Base-by-base conservation (phyloP, 2,888 invertebrate genomes). In the Slavum lentiscoides region DNA sequence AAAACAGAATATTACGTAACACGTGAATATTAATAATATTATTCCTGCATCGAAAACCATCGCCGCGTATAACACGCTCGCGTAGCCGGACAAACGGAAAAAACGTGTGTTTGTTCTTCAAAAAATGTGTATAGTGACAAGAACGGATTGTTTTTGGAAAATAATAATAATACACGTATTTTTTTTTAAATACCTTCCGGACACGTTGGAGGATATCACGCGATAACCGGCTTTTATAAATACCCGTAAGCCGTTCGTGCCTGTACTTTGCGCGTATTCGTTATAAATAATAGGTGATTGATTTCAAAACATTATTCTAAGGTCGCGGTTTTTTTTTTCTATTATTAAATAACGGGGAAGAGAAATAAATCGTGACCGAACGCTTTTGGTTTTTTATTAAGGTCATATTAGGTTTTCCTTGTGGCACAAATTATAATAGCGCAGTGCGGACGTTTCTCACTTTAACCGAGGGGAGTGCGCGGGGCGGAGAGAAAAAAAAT, bases 301-400 rank as follows among this genome's bases (percentile, higher is more conserved):
- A 43, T 72, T 23, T 43, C n/a, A 72, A 2, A 72, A 70, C 15
- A 58, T 21, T 72, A 19, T 43, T 23, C 30, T 59, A 53, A 64
- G 62, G 49, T 74, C 30, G 7, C 62, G 11, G 53, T 30, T n/a
- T 19, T 62, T 62, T 74, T n/a, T n/a, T n/a, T n/a, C n/a, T n/a
- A n/a, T n/a, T n/a, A n/a, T n/a, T n/a, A 53, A 62, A 62, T 55
- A 17, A 69, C 19, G 23, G 67, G 15, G 49, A 19, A 61, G 59
- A 19, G 61, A 43, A 61, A 61, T 49, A 73, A 73, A 73, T 64
- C 62, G 74, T 74, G 74, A 74, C 49, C 13, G 30, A 74, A 62
- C 19, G 30, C n/a, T 37, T 62, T 74, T 64, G 15, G 30, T 74
- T 62, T 74, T 53, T 15, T 49, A 61, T 49, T 62, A 74, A 74